Evolutionary conservation across 2,888 invertebrate species (phyloP).

Genomic region (Lepeophtheirus nordmannii): DNA sequence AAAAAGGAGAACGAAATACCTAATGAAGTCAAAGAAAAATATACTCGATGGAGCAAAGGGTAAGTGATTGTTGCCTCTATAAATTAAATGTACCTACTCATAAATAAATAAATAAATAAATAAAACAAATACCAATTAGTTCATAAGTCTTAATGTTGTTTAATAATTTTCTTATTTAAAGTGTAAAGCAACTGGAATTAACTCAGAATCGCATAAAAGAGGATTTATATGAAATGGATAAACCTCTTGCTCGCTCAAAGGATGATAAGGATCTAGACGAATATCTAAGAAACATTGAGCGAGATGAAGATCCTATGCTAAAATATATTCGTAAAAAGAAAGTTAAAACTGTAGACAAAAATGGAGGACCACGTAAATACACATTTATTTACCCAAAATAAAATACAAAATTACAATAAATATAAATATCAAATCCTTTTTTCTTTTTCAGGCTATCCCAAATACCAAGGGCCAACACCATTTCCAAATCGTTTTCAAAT

Average conservation of each 20-base stretch:
- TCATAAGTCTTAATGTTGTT: background rate
- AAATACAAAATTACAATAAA: background rate
- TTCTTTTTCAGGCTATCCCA: constrained; percentile 43
- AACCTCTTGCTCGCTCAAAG: constrained; percentile 75
- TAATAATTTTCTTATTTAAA: constrained; percentile 32
- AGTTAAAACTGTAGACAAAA: constrained; percentile 34
- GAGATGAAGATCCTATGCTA: constrained; percentile 86
- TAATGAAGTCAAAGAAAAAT: constrained; percentile 50
- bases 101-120: background rate
- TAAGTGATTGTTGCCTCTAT: constrained; percentile 32
- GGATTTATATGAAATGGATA: constrained; percentile 66
- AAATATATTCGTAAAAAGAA: constrained; percentile 61
- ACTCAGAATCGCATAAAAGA: constrained; percentile 51
- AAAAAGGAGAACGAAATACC: constrained; percentile 52
- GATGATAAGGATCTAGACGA: constrained; percentile 76
- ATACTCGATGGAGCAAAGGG: constrained; percentile 71
- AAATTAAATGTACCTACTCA: background rate
- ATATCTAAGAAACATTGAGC: constrained; percentile 52
- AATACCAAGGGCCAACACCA: constrained; percentile 66
- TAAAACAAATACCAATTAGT: background rate
- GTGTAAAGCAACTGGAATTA: constrained; percentile 63
- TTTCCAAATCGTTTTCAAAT: constrained; percentile 68
- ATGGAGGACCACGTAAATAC: constrained; percentile 12
- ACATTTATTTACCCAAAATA: background rate
- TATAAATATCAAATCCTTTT: background rate